phyloP scores from a whole-genome alignment of 2,113 vertebrate genomes.

The Nothoprocta pentlandii region DNA sequence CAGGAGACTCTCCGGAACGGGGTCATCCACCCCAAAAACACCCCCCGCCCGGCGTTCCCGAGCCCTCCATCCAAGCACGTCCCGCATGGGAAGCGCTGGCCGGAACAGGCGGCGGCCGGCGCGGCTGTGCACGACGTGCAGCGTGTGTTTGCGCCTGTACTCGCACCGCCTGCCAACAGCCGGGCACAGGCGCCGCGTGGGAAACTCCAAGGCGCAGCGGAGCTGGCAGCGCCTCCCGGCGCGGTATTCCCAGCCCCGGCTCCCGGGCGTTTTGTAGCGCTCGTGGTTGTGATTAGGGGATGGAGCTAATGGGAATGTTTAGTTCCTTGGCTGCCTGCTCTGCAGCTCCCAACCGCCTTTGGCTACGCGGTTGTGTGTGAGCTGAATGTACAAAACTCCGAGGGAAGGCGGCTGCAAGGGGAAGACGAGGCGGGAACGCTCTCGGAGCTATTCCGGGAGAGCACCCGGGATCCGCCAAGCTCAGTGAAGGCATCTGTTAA shows the following conservation, averaged over 20 bases:
- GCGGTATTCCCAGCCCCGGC: background rate
- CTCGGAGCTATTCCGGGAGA: background rate
- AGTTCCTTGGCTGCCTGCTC: background rate
- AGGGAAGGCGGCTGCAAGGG: background rate
- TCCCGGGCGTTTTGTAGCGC: fast-evolving
- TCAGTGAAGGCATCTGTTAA: background rate
- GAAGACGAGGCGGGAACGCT: fast-evolving
- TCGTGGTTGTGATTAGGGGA: background rate
- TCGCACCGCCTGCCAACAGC: constrained; percentile 56
- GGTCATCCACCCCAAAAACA: background rate
- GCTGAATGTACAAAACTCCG: background rate
- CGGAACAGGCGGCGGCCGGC: constrained; percentile 24
- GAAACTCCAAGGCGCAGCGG: background rate
- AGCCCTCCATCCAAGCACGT: constrained; percentile 11
- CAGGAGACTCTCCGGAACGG: fast-evolving
- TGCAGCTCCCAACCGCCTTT: background rate
- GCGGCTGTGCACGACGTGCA: constrained; percentile 34
- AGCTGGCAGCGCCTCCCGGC: background rate
- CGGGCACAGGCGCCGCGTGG: background rate
- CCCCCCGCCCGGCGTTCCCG: background rate
- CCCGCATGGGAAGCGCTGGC: constrained; percentile 38
- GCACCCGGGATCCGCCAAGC: fast-evolving
- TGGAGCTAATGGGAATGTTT: background rate
- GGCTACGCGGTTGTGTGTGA: background rate
- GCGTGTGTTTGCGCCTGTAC: constrained; percentile 65